Conservation (phyloP, 2,797 vertebrate species). For the Phalloptychus januarius region DNA sequence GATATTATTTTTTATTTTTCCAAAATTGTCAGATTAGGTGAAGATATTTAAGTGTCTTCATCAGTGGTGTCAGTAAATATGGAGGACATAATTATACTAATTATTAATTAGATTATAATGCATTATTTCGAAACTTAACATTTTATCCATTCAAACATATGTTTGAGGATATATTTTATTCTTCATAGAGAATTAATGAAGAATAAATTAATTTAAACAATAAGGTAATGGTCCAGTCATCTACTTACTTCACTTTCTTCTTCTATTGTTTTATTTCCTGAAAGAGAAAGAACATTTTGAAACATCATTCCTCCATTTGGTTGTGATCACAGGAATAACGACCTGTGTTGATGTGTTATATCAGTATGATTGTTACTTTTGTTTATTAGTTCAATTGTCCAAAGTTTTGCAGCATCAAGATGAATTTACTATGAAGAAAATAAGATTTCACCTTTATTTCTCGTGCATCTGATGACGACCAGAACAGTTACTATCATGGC, state of each 20-base stretch:
- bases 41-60: not conserved
- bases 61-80: not conserved
- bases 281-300: not conserved
- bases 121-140: not conserved
- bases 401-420: not conserved
- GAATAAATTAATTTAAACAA: not conserved
- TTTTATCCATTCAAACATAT: not conserved
- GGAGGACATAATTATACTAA: not conserved
- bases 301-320: not conserved
- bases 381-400: not conserved
- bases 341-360: not conserved
- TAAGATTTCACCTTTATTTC: not conserved
- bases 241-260: not conserved
- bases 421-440: not conserved
- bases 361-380: not conserved
- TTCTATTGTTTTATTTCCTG: slow-evolving; percentile 7
- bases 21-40: not conserved
- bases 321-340: not conserved
- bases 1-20: not conserved
- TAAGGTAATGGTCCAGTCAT: not conserved
- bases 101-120: no score
- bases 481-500: not conserved
- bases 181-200: not conserved
- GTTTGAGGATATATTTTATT: not conserved
- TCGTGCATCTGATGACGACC: not conserved